A percentile compares a stretch with the other conserved stretches of the same genome.
These are phyloP conservation scores for Chelonus insularis DNA, from an alignment of 1,140 invertebrate species.

Conservation along the genomic window DNA sequence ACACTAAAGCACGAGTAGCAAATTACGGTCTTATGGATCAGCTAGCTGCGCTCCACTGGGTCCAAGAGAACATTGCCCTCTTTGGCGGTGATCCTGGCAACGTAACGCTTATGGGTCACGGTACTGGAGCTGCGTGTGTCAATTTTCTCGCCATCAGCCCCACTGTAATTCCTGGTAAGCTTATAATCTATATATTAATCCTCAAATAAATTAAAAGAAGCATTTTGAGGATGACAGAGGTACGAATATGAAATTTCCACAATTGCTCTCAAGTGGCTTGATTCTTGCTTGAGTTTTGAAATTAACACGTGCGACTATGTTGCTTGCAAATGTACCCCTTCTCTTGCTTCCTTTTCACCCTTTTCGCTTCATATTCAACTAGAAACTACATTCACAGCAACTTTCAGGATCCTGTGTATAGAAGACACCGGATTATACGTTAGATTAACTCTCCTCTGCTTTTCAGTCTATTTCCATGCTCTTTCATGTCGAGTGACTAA, in stretches of 20 bases:
- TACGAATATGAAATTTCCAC: background rate
- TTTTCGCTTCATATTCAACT: background rate
- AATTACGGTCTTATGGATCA: slow-evolving; percentile 97
- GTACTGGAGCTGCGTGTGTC: slow-evolving; percentile 92
- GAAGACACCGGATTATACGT: background rate
- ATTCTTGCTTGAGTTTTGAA: background rate
- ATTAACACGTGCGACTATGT: background rate
- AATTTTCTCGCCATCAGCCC: slow-evolving; percentile 94
- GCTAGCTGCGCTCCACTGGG: slow-evolving; percentile 90
- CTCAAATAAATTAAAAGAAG: background rate
- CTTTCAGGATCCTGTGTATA: background rate
- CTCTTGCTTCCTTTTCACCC: background rate
- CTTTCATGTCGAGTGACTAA: background rate
- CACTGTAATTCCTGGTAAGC: slow-evolving; percentile 80
- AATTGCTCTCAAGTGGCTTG: slow-evolving; percentile 2
- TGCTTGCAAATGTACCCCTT: background rate
- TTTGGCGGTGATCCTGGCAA: slow-evolving; percentile 92
- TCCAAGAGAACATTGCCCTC: slow-evolving; percentile 89
- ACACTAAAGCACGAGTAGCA: slow-evolving; percentile 77
- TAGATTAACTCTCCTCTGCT: slow-evolving; percentile 1
- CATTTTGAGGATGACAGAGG: background rate
- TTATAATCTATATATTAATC: background rate
- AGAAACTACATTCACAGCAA: background rate
- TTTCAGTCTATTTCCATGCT: background rate
- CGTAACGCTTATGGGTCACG: slow-evolving; percentile 92